Conservation (phyloP, 2,888 invertebrate genomes). For the Agriotes lineatus region DNA sequence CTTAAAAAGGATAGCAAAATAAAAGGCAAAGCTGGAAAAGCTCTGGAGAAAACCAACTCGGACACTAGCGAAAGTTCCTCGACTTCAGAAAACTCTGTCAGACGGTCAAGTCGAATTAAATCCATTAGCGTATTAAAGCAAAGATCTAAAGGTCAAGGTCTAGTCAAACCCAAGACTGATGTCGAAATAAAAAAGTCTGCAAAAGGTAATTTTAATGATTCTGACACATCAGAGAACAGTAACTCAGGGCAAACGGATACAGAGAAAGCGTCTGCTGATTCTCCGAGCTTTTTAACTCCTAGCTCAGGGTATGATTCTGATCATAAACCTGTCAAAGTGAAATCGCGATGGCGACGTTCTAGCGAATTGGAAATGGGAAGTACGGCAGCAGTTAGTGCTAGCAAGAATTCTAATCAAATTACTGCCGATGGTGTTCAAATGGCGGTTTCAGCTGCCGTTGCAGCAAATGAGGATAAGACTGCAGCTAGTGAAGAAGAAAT, state of each 20-base stretch:
- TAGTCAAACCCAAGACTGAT: slow-evolving; percentile 68
- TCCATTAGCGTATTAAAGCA: slow-evolving; percentile 68
- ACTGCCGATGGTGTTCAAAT: slow-evolving; percentile 43
- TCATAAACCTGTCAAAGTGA: slow-evolving; percentile 82
- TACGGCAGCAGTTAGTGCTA: not conserved
- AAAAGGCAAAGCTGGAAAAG: slow-evolving; percentile 26
- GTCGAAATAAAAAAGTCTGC: slow-evolving; percentile 66
- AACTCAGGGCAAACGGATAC: slow-evolving; percentile 65
- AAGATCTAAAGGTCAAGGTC: slow-evolving; percentile 75
- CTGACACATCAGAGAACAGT: slow-evolving; percentile 71
- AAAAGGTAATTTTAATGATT: slow-evolving; percentile 56
- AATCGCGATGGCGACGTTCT: slow-evolving; percentile 82
- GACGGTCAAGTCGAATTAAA: slow-evolving; percentile 82
- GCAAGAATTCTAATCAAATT: not conserved
- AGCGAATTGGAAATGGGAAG: slow-evolving; percentile 78
- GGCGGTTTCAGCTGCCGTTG: slow-evolving; percentile 2
- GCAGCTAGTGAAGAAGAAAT: slow-evolving; percentile 65
- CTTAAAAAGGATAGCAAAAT: not conserved
- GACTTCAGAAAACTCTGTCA: slow-evolving; percentile 63
- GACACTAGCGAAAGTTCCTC: slow-evolving; percentile 26
- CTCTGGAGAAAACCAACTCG: slow-evolving; percentile 24
- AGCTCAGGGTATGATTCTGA: slow-evolving; percentile 63
- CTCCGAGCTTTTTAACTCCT: slow-evolving; percentile 65
- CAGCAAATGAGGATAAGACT: slow-evolving; percentile 44
- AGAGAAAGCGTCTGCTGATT: slow-evolving; percentile 56